A percentile compares a stretch with the other conserved stretches of the same genome.
Evolutionary conservation across 1,140 invertebrate genomes (phyloP).

Genomic region (Lamellibrachia luymesi): DNA sequence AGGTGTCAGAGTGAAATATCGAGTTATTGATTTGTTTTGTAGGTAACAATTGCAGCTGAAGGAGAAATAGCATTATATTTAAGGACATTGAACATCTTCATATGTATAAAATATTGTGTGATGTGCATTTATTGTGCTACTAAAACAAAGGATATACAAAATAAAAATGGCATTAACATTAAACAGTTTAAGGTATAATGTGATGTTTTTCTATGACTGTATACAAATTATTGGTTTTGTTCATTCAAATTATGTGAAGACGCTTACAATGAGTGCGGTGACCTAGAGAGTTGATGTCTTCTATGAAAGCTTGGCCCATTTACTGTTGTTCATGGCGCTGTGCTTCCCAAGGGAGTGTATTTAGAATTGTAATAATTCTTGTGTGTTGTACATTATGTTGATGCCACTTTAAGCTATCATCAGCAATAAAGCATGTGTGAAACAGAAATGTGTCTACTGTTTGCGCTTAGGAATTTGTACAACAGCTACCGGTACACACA

Average conservation of each 20-base stretch:
- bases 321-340: too few relatives aligned
- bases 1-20: not conserved
- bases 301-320: too few relatives aligned
- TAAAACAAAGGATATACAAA: not conserved
- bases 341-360: too few relatives aligned
- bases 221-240: too few relatives aligned
- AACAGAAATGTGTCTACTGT: not conserved
- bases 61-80: not conserved
- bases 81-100: not conserved
- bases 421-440: not conserved
- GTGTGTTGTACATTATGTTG: not conserved
- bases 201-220: too few relatives aligned
- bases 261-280: too few relatives aligned
- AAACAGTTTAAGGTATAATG: too few relatives aligned
- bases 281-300: too few relatives aligned
- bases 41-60: not conserved
- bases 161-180: too few relatives aligned
- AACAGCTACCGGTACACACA: not conserved
- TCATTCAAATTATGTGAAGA: too few relatives aligned
- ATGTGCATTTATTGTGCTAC: not conserved
- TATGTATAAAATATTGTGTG: not conserved
- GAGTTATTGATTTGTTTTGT: not conserved
- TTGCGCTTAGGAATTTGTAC: not conserved
- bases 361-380: not conserved
- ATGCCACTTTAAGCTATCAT: not conserved